Conservation (phyloP, 2,113 vertebrate species). For the Morone saxatilis region DNA sequence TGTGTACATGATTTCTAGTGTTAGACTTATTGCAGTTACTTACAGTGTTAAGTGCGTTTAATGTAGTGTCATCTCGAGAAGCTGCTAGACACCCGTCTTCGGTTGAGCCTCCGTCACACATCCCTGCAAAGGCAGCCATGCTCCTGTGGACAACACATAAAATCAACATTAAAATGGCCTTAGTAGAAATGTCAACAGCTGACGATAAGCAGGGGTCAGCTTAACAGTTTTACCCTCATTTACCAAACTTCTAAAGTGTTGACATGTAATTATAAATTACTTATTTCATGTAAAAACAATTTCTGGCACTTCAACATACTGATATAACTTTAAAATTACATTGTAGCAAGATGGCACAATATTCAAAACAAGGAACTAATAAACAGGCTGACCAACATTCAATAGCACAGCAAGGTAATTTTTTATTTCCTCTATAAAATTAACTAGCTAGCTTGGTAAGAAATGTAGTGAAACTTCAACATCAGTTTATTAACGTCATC, state of each 20-base stretch:
- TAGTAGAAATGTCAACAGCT: neutral
- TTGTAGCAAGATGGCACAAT: neutral
- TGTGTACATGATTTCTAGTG: neutral
- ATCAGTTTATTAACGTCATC: neutral
- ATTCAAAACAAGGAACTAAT: neutral
- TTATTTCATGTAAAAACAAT: neutral
- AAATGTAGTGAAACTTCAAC: neutral
- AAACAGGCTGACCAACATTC: neutral
- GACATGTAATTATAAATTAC: neutral
- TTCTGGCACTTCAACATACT: neutral
- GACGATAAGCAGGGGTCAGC: neutral
- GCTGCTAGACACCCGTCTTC: constrained; percentile 98
- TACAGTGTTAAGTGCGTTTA: constrained; percentile 98
- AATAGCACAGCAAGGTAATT: neutral
- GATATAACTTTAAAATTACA: neutral
- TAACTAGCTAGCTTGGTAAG: neutral
- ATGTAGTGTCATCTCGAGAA: constrained; percentile 97
- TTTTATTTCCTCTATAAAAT: neutral
- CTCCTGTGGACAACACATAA: constrained; percentile 86
- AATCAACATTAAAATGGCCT: constrained; percentile 1
- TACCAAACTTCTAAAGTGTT: neutral
- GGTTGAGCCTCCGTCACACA: constrained; percentile 98
- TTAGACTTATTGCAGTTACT: constrained; percentile 76
- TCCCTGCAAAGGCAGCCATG: constrained; percentile 99
- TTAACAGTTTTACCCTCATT: neutral